Base-by-base conservation (phyloP, 2,888 invertebrate genomes). In the Leptopilina drosophilae region DNA sequence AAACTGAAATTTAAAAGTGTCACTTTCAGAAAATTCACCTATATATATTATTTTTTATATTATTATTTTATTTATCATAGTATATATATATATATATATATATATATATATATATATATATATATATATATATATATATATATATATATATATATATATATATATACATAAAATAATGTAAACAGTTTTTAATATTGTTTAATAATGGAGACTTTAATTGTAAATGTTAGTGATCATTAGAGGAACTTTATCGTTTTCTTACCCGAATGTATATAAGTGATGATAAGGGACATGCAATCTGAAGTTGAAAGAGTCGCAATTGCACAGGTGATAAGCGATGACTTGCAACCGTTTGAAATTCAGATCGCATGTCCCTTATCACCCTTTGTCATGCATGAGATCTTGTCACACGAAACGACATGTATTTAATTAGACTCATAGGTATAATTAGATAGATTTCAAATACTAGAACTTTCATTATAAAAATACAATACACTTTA, bases 361-460 rank as follows among this genome's bases (percentile, higher is more conserved):
- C 73, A 69, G 49, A n/a, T 73, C 53, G 69, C 69, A 73, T 73
- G 69, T 73, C 33, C 53, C 69, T 73, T 73, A 42, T 66, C 66
- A 42, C 66, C 42, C 42, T 53, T 73, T 49, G 69, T 73, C 69
- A 56, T 42, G 26, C 69, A 69, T 69, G 56, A 56, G 73, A 73
- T 73, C 73, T 73, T 73, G 73, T 73, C 73, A 56, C 56, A 33
- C 33, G 56, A 73, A 53, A 56, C 69, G 49, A 73, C 53, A 73
- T 14, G 56, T 73, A 53, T 73, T 73, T 73, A 53, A 73, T 73
- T 73, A 56, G 56, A 14, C 4, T 56, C 33, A 73, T 73, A 73
- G 56, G 73, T 56, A 56, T 73, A 73, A 73, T 53, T 73, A 56
- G 40, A n/a, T 40, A 15, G 64, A 12, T 40, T 64, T 26, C n/a